Base-by-base conservation (phyloP, 2,888 invertebrate species). In the Agrotis puta region DNA sequence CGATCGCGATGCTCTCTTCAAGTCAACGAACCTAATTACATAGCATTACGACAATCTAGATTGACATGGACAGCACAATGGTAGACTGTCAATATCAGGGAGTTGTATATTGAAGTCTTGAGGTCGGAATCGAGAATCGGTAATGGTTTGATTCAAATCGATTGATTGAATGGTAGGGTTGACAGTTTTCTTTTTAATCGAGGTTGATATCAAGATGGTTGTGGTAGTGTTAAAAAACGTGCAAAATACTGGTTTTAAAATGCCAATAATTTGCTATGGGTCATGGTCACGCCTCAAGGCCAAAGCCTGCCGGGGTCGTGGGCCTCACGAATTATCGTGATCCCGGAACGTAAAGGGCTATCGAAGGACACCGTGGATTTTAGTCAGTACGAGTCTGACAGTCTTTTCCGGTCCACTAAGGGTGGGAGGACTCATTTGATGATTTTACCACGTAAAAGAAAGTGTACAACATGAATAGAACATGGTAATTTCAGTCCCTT, bases 21-120 rank as follows among this genome's bases (percentile, higher is more conserved):
- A 68, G 76, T 74, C 66, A 66, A 64, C 63, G 74, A 66, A 74
- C 75, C 83, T 85, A 85, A 83, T 84, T 83, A 76, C 57, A 57
- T 58, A 72, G 61, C 57, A 74, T 83, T 83, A 74, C 77, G 71
- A 58, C 64, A 22, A 83, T 83, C 81, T 58, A 81, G 72, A 85
- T 79, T 75, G 85, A 69, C 74, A 45, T 58, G 43, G 86, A 86
- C 85, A 86, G 85, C 73, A 85, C 85, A 85, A 85, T 86, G 63
- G 82, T 39, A 45, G 64, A 57, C 76, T 84, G 76, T 78, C 84
- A 77, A 79, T 86, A 80, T 20, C 27, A 43, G 20, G 24, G 67
- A 72, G 69, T 83, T 69, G 80, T 79, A 62, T 83, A 83, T 80
- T 83, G 81, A 85, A 83, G 80, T 70, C 74, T 80, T 78, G 74